Base-by-base conservation (phyloP, 1,140 invertebrate genomes). In the Cydia splendana region DNA sequence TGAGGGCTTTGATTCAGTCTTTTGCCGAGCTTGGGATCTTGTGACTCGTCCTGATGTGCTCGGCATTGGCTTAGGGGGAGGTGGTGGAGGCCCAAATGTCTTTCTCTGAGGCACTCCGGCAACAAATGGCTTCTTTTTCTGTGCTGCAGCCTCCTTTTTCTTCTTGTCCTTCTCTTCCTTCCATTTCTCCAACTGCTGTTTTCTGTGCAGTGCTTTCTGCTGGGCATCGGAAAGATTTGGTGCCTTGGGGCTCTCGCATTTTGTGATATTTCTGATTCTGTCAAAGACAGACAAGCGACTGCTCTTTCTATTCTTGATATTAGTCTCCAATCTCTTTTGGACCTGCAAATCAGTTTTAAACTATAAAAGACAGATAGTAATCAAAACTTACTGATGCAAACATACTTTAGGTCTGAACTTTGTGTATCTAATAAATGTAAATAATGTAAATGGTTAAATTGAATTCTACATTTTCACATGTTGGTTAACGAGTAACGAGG, bases 121-220 rank as follows among this genome's bases (percentile, higher is more conserved):
- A 10, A 91, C 12, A 82, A 92, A 92, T 10, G 91, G 91, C 51
- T 91, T 92, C 77, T 87, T 90, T 73, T 92, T 92, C 2, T 84
- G 81, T 9, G 80, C 51, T 18, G 85, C 85, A 1, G 83, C 83
- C 65, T 88, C 85, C 28, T 83, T 87, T 65, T 88, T 91, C 65
- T 85, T 85, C 76, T 88, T 88, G 28, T 89, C 84, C 77, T 87
- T 92, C 67, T 91, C 87, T 71, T 87, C 82, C 75, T 91, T 92
- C 91, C 91, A 92, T 84, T 87, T 88, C 74, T 89, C 85, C 20
- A 92, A 77, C 65, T 89, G 88, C 69, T 86, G 79, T 73, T 79
- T 84, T 48, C 90, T 84, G 48, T 90, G 82, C 51, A 88, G 86
- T 6, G 79, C 69, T 77, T 91, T 91, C 10, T 67, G 75, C 45